A percentile compares a stretch with the other conserved stretches of the same genome.
These are phyloP conservation scores for Gymnocheta viridis DNA, from an alignment of 2,888 invertebrate species.

Conservation along the genomic window DNA sequence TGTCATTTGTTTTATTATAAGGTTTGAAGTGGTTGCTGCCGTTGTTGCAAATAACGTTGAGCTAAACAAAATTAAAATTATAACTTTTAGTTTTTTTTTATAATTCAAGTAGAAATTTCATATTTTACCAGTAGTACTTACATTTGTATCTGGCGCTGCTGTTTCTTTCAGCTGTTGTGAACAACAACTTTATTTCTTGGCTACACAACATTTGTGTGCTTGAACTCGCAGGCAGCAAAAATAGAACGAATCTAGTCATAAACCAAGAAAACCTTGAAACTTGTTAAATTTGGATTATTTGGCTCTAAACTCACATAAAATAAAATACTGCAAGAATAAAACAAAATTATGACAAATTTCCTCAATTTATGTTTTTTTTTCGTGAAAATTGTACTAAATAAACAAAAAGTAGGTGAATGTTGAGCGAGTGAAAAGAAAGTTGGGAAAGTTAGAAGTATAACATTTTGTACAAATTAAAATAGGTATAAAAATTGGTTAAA, in stretches of 20 bases:
- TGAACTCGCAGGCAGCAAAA: background rate
- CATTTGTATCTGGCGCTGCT: background rate
- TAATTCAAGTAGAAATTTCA: slow-evolving; percentile 25
- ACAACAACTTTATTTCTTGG: slow-evolving; percentile 8
- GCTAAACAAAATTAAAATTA: background rate
- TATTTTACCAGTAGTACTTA: background rate
- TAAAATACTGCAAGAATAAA: background rate
- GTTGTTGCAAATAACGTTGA: background rate
- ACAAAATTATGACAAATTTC: background rate
- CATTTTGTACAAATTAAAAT: too few relatives aligned
- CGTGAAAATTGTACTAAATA: background rate
- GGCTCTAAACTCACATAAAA: slow-evolving; percentile 8
- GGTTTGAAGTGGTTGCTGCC: background rate
- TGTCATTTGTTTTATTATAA: background rate
- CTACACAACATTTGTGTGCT: background rate
- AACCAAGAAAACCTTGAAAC: slow-evolving; percentile 34
- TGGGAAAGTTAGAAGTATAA: too few relatives aligned
- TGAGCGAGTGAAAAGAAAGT: too few relatives aligned
- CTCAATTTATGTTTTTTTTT: background rate
- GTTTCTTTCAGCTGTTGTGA: background rate
- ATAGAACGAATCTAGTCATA: background rate
- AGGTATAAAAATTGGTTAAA: too few relatives aligned
- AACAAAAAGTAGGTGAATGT: too few relatives aligned
- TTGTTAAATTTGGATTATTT: slow-evolving; percentile 9
- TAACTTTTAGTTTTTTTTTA: background rate